Conservation (phyloP, 2,113 vertebrate species). For the Chauna torquata region DNA sequence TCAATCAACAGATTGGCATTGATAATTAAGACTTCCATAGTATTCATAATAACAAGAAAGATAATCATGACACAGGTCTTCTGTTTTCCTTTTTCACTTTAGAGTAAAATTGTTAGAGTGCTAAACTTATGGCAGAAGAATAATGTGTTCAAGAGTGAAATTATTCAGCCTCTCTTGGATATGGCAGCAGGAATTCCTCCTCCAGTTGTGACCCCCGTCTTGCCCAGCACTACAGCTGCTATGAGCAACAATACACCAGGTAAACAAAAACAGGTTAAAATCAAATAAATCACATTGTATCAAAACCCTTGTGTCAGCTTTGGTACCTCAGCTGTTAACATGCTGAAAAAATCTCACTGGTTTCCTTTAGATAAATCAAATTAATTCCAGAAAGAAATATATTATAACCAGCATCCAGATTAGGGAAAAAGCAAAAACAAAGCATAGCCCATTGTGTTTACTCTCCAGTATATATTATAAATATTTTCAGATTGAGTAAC, state of each 20-base stretch:
- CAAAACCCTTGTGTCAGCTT: not conserved
- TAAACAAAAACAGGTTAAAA: conserved; percentile 63
- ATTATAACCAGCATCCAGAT: not conserved
- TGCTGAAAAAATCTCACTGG: not conserved
- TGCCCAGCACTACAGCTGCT: conserved; percentile 85
- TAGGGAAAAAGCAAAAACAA: not conserved
- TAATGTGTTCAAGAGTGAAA: conserved; percentile 97
- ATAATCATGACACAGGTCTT: not conserved
- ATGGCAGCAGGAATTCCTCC: conserved; percentile 96
- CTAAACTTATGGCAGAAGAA: conserved; percentile 99
- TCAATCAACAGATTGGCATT: not conserved
- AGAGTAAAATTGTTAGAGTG: conserved; percentile 99
- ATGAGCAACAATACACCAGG: conserved; percentile 96
- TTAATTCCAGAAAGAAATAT: not conserved
- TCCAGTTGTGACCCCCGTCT: conserved; percentile 89
- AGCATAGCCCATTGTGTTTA: not conserved
- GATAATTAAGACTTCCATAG: not conserved
- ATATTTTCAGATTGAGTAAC: not conserved
- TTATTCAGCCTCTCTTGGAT: conserved; percentile 96
- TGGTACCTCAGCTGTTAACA: not conserved
- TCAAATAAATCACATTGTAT: not conserved
- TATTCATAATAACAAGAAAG: not conserved
- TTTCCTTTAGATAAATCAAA: not conserved
- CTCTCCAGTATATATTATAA: not conserved
- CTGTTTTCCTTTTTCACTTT: conserved; percentile 43